Evolutionary conservation across 2,797 vertebrate genomes (phyloP), one percentile per base, ranked within the genome.

Genomic region (Gobionotothen gibberifrons): DNA sequence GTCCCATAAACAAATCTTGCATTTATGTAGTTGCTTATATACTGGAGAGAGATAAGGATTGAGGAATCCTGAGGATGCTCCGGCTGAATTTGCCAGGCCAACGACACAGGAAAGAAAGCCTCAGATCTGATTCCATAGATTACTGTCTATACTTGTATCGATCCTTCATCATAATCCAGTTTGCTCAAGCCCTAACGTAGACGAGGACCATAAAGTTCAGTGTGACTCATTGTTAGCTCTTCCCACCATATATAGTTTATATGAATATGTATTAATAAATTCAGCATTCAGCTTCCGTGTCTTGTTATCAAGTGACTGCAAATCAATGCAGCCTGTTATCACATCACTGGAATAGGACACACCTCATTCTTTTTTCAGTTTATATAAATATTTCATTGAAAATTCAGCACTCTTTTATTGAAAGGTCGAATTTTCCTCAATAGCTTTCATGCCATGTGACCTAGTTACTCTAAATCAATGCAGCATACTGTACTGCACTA

Each of bases 151-250:
- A 73, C 79, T 76, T 81, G 78, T 76, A 82, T 85, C 78, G 73
- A 84, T 74, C 69, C 64, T 36, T 47, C 69, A 64, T 63, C 55
- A 46, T 63, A 55, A 76, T 84, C 66, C 36, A 63, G 69, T 81
- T 85, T 85, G 61, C 62, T 57, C 70, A 73, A 52, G 71, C 61
- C 66, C 66, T 5, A 72, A 84, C 81, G 83, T 71, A 79, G 71
- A 76, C 67, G n/a, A 47, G 69, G 71, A 69, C 56, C 29, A 19
- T 3, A 19, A 19, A 39, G 59, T 69, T 77, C 67, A 49, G 64
- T 61, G 81, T 92, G 87, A 92, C 52, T 90, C 89, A 92, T 58
- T 29, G 19, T 53, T 53, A 69, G 59, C 71, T 76, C 47, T 72
- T 68, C 61, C 1, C 15, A 58, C 58, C n/a, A 44, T 55, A 72